Evolutionary conservation across 2,797 vertebrate species (phyloP).

Genomic region (Petrocephalus sullivani): DNA sequence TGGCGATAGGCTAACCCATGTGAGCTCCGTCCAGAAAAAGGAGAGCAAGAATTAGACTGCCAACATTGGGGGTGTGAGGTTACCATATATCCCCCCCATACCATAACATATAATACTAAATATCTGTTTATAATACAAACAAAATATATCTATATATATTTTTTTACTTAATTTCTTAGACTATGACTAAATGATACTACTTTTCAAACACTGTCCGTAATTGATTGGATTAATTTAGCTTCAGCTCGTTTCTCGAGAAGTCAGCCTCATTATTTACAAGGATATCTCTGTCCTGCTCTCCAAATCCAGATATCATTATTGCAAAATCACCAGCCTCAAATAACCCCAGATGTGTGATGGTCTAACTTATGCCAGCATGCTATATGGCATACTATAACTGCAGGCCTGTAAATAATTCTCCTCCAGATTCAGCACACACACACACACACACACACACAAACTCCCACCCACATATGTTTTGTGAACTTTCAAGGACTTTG

Average conservation of each 20-base stretch:
- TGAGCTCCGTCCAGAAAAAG: neutral
- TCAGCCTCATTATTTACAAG: neutral
- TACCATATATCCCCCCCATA: neutral
- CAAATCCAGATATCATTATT: neutral
- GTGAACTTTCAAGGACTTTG: constrained; percentile 10
- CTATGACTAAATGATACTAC: neutral
- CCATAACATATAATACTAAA: neutral
- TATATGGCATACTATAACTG: neutral
- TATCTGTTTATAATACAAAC: neutral
- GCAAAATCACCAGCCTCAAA: neutral
- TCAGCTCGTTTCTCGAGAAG: neutral
- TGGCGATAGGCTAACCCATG: neutral
- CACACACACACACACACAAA: neutral
- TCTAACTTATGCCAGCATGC: neutral
- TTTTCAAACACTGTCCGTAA: neutral
- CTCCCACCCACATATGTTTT: neutral
- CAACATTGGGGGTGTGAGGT: neutral
- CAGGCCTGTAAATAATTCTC: neutral
- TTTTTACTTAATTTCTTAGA: neutral
- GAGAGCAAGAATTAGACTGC: neutral
- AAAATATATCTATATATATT: neutral
- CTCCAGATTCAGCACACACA: neutral
- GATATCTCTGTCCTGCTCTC: neutral
- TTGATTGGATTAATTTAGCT: neutral
- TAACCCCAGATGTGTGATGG: neutral